Evolutionary conservation across 2,797 vertebrate species (phyloP).

Genomic region (Thalassophryne amazonica): DNA sequence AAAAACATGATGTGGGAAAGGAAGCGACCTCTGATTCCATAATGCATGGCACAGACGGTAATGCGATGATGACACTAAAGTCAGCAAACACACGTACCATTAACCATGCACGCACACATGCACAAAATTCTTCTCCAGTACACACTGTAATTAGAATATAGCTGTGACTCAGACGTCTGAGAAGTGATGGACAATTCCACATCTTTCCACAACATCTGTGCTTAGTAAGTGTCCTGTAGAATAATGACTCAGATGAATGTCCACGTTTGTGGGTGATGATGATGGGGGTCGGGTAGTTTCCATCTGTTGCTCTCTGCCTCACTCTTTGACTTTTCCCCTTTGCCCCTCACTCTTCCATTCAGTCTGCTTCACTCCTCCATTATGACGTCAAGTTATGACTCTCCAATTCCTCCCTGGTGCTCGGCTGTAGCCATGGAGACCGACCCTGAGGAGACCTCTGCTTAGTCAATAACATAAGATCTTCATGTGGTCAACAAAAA

Average conservation of each 20-base stretch:
- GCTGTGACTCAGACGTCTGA: slow-evolving; percentile 62
- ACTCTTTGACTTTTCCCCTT: not conserved
- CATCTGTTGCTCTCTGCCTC: not conserved
- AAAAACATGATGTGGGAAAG: slow-evolving; percentile 6
- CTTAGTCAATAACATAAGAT: slow-evolving; percentile 1
- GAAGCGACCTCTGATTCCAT: slow-evolving; percentile 1
- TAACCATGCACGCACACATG: slow-evolving; percentile 7
- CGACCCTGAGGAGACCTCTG: slow-evolving; percentile 4
- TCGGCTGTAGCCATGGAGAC: slow-evolving; percentile 63
- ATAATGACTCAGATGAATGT: slow-evolving; percentile 37
- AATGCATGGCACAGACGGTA: not conserved
- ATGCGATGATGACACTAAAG: not conserved
- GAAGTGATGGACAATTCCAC: slow-evolving; percentile 55
- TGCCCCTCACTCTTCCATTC: slow-evolving; percentile 3
- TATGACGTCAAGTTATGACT: slow-evolving; percentile 36
- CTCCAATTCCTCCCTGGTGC: slow-evolving; percentile 57
- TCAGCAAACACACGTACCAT: not conserved
- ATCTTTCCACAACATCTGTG: slow-evolving; percentile 50
- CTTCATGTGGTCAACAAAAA: not conserved
- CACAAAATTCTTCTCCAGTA: slow-evolving; percentile 9
- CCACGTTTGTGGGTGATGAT: not conserved
- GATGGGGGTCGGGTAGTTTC: slow-evolving; percentile 2
- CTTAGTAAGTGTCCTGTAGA: slow-evolving; percentile 38
- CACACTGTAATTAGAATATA: slow-evolving; percentile 52
- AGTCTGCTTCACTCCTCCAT: not conserved